A percentile compares a stretch with the other conserved stretches of the same genome.
These are phyloP conservation scores for Nesidiocoris tenuis DNA, from an alignment of 2,888 invertebrate species.

Conservation along the genomic window DNA sequence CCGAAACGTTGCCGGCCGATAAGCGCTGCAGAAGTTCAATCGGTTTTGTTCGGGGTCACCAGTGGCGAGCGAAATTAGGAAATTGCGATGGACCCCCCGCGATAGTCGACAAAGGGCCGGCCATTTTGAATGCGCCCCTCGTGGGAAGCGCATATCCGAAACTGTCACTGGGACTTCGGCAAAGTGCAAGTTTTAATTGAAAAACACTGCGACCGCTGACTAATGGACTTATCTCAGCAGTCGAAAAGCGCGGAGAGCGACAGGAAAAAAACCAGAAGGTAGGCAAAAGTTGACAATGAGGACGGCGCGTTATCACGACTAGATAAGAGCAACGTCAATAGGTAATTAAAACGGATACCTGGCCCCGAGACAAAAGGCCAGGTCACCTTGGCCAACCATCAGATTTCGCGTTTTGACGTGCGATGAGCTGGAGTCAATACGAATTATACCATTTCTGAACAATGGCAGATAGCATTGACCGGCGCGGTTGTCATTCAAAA, in stretches of 20 bases:
- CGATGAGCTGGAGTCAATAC: constrained; percentile 38
- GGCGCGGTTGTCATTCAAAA: constrained; percentile 22
- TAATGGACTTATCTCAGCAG: constrained; percentile 36
- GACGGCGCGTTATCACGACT: background rate
- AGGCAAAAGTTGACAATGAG: constrained; percentile 31
- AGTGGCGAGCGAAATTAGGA: constrained; percentile 29
- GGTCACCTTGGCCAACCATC: constrained; percentile 27
- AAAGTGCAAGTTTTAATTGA: constrained; percentile 37
- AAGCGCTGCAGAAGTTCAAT: background rate
- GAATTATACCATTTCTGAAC: constrained; percentile 33
- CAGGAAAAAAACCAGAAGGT: constrained; percentile 15
- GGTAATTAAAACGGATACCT: constrained; percentile 34
- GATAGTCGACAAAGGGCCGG: constrained; percentile 11
- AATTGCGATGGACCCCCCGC: constrained; percentile 25
- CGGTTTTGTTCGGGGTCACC: constrained; percentile 33
- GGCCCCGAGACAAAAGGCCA: constrained; percentile 23
- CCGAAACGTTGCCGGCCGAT: background rate
- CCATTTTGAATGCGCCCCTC: background rate
- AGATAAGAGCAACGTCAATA: constrained; percentile 31
- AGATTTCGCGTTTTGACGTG: constrained; percentile 21
- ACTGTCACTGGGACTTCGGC: constrained; percentile 17
- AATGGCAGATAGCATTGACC: constrained; percentile 19
- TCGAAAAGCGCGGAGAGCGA: constrained; percentile 4
- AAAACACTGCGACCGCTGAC: constrained; percentile 34
- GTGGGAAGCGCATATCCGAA: constrained; percentile 30